Percentiles rank a stretch among this genome's conserved stretches.
phyloP scores from a whole-genome alignment of 2,797 vertebrate species.

The Podargus strigoides region DNA sequence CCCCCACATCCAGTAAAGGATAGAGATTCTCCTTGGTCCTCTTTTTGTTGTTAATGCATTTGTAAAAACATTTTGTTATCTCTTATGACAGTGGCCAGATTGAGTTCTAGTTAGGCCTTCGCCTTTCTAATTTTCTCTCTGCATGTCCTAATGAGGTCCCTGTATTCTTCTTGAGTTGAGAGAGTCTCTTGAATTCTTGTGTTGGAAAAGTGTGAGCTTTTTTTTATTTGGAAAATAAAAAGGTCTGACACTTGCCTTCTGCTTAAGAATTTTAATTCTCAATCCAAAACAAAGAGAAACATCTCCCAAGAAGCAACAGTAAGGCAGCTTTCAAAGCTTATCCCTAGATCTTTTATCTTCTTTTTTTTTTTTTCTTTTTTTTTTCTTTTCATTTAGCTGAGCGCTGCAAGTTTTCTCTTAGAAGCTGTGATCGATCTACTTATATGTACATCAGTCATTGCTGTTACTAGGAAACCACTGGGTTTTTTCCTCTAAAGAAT shows the following conservation, averaged over 20 bases:
- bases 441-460: slow-evolving; percentile 29
- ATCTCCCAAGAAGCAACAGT: not conserved
- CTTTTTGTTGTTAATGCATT: too few relatives aligned
- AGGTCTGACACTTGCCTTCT: not conserved
- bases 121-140: too few relatives aligned
- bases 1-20: too few relatives aligned
- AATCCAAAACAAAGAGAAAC: not conserved
- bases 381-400: slow-evolving; percentile 13
- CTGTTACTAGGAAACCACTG: slow-evolving; percentile 52
- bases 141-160: too few relatives aligned
- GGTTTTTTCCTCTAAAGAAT: slow-evolving; percentile 36
- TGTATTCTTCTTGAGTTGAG: not conserved
- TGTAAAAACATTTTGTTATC: too few relatives aligned
- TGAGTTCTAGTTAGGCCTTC: too few relatives aligned
- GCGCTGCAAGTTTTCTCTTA: slow-evolving; percentile 13
- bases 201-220: not conserved
- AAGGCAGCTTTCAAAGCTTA: not conserved
- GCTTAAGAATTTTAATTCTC: not conserved
- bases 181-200: not conserved
- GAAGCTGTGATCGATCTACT: slow-evolving; percentile 42
- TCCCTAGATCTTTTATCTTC: not conserved
- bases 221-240: not conserved
- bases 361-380: not conserved
- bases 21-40: too few relatives aligned
- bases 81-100: too few relatives aligned